Base-by-base conservation (phyloP, 1,140 invertebrate species). In the Drosophila yakuba region DNA sequence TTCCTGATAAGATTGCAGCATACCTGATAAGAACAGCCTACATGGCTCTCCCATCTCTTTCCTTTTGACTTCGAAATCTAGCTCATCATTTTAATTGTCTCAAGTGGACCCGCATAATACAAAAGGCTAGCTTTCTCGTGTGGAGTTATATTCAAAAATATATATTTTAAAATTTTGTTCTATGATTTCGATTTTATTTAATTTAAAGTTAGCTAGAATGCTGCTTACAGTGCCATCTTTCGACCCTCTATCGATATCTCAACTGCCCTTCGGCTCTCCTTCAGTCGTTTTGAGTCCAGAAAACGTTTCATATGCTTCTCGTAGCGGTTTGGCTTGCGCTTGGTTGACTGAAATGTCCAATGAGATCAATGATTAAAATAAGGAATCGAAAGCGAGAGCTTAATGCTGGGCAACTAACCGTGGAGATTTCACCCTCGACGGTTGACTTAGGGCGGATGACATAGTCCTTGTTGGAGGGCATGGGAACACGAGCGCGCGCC, bases 381-480 rank as follows among this genome's bases (percentile, higher is more conserved):
- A 8, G 28, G 28, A 32, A 7, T 2, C 32, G 32, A 32, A 32
- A 2, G 2, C 28, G 2, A 10, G 28, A 8, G 8, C 32, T 10
- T 10, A 10, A 32, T 32, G 32, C 32, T 32, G 32, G 32, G 8
- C 7, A 10, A 93, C 94, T 94, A 93, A 97, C 96, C 76, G 95
- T 94, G 75, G 95, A 95, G 93, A 98, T 96, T 92, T 98, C 97
- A 12, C 95, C 94, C 77, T 99, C 98, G 67, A 95, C 95, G 64
- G 96, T 97, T 95, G 97, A 98, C 91, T 98, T 97, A 1, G 99
- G 99, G 63, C 99, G 93, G 56, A 98, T 95, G 28, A 99, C 96
- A 92, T 99, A 99, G 93, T 99, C 98, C 94, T 98, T 99, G 90
- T 96, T 98, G 43, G 98, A 99, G 48, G 98, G 98, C 88, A 95